Conservation (phyloP, 1,140 invertebrate species). For the Phortica variegata region DNA sequence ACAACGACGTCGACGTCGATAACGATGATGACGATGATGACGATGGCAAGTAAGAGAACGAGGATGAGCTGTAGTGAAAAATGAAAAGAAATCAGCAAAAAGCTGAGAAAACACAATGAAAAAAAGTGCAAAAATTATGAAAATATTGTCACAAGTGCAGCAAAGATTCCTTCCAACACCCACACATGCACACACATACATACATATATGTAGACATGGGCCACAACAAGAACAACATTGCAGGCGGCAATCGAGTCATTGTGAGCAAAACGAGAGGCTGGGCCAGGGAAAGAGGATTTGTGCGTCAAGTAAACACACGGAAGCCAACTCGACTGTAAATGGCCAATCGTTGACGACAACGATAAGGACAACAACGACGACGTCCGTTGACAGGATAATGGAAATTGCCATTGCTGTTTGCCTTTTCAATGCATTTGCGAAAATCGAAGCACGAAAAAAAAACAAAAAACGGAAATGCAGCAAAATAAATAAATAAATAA, state of each 20-base stretch:
- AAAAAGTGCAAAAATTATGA: conserved; percentile 54
- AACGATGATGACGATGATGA: conserved; percentile 24
- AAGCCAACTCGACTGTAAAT: conserved; percentile 13
- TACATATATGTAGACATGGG: conserved; percentile 1
- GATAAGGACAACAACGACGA: background rate
- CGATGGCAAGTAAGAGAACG: conserved; percentile 10
- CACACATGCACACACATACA: conserved; percentile 6
- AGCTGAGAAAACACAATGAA: conserved; percentile 15
- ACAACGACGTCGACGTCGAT: no score
- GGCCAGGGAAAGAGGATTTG: conserved; percentile 45
- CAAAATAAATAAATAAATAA: conserved; percentile 53
- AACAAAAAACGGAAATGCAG: conserved; percentile 51
- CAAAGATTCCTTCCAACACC: conserved; percentile 11
- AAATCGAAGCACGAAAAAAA: conserved; percentile 23
- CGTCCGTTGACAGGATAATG: no score
- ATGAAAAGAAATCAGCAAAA: conserved; percentile 1
- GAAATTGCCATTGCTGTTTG: background rate
- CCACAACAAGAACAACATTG: conserved; percentile 38
- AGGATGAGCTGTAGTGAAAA: no score
- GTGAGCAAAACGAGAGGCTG: no score
- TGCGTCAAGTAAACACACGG: conserved; percentile 49
- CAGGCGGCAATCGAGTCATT: conserved; percentile 54
- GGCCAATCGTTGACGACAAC: background rate
- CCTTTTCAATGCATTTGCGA: background rate
- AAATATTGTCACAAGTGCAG: conserved; percentile 54